Base-by-base conservation (phyloP, 2,797 vertebrate genomes). In the Hyperoplus immaculatus region DNA sequence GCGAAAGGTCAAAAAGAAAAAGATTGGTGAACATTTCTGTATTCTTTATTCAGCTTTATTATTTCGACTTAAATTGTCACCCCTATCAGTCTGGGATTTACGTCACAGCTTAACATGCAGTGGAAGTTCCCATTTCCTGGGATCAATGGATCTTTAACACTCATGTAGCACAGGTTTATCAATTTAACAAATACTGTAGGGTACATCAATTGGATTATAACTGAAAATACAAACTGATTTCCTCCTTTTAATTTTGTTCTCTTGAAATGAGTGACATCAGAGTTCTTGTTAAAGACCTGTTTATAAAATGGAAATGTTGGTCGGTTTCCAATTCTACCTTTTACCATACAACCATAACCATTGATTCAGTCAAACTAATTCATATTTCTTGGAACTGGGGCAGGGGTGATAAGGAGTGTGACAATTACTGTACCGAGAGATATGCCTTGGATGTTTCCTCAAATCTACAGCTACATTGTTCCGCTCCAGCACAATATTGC, bases 351-450 rank as follows among this genome's bases (percentile, higher is more conserved):
- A 68, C 18, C 5, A 49, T 15, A 16, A 70, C 38, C 3, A 2
- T 7, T 1, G 51, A 50, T 8, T 58, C 15, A 39, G 18, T 9
- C 5, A 57, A 36, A 46, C 18, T 1, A 10, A 63, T 69, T 7
- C 21, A 13, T 45, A 45, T 42, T 78, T 72, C 42, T 45, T 11
- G 45, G 57, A 74, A 53, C 39, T 62, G 42, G 71, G 47, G 15
- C 65, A 65, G 46, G 8, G 65, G 47, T 59, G 18, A 50, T 69
- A 51, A 13, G 46, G 18, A 43, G 9, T 16, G 13, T n/a, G 47
- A 16, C 38, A 43, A 15, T 38, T 57, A 16, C 50, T 53, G 50
- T 36, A 38, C 38, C 45, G 43, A 47, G 57, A 47, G 49, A 68
- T 42, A 18, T 39, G 29, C 15, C 21, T 56, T 38, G 10, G 42